These are phyloP conservation scores for Enteromius radiatus DNA, from an alignment of 2,797 vertebrate genomes.

Conservation along the genomic window DNA sequence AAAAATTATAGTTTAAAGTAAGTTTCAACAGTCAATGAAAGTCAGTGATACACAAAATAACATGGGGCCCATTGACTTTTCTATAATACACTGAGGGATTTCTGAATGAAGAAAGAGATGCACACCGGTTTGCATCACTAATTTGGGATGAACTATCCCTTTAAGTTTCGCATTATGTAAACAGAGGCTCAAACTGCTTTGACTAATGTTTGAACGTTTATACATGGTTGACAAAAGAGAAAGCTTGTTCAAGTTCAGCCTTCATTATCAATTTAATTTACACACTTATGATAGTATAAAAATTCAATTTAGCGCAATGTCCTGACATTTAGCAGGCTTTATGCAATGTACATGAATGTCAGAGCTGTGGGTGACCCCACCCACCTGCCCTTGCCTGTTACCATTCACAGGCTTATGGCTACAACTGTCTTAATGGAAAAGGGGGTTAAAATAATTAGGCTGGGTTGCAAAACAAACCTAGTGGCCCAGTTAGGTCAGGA, in stretches of 20 bases:
- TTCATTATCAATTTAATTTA: neutral
- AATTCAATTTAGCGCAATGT: neutral
- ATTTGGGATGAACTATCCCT: neutral
- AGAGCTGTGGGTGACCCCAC: slow-evolving; percentile 57
- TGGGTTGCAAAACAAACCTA: slow-evolving; percentile 62
- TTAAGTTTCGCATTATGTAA: neutral
- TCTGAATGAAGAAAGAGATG: neutral
- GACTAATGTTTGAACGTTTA: neutral
- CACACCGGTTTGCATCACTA: neutral
- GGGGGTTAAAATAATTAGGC: slow-evolving; percentile 64
- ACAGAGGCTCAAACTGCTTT: neutral
- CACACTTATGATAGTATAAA: neutral
- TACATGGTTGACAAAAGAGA: neutral
- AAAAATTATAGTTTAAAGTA: neutral
- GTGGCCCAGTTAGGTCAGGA: slow-evolving; percentile 68
- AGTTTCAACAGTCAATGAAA: neutral
- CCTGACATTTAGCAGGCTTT: slow-evolving; percentile 20
- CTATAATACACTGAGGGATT: neutral
- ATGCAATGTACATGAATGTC: slow-evolving; percentile 18
- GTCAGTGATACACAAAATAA: neutral
- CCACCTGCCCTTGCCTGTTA: slow-evolving; percentile 59
- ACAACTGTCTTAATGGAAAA: slow-evolving; percentile 70
- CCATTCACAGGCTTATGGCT: slow-evolving; percentile 59
- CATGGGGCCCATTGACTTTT: neutral
- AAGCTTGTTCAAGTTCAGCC: neutral